Percentiles rank a stretch among this genome's conserved stretches.
phyloP scores from a whole-genome alignment of 2,113 vertebrate genomes.

The Saimiri boliviensis region DNA sequence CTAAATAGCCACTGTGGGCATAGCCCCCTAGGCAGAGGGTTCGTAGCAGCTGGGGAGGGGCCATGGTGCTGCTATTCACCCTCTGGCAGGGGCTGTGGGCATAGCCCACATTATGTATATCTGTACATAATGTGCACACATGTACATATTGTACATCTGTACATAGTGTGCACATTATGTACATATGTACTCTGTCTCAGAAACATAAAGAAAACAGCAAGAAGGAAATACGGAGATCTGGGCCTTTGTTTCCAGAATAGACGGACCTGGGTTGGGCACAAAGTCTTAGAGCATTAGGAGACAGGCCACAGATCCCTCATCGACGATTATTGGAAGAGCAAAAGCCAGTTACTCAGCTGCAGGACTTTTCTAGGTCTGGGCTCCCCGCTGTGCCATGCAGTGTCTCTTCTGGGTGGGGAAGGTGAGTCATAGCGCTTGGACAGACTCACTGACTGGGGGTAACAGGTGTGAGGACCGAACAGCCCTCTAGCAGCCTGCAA shows the following conservation, averaged over 20 bases:
- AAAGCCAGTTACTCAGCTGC: background rate
- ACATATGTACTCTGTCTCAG: too few relatives aligned
- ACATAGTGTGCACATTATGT: too few relatives aligned
- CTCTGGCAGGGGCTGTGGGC: too few relatives aligned
- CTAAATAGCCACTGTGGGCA: too few relatives aligned
- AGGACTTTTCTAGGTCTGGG: background rate
- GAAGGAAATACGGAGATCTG: background rate
- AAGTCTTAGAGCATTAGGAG: background rate
- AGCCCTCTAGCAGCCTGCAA: background rate
- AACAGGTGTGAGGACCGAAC: background rate
- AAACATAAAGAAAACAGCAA: background rate
- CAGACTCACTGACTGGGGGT: background rate
- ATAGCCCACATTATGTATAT: too few relatives aligned
- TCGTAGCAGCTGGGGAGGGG: too few relatives aligned
- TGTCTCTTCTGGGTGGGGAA: background rate
- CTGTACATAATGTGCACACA: too few relatives aligned
- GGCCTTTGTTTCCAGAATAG: background rate
- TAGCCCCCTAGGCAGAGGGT: too few relatives aligned
- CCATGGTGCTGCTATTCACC: too few relatives aligned
- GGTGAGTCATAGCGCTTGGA: background rate
- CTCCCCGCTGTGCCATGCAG: background rate
- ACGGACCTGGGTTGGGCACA: background rate
- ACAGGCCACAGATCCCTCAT: background rate
- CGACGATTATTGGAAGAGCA: background rate
- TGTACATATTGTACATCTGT: too few relatives aligned